Conservation (phyloP, 2,888 invertebrate genomes). For the Tridacna crocea region DNA sequence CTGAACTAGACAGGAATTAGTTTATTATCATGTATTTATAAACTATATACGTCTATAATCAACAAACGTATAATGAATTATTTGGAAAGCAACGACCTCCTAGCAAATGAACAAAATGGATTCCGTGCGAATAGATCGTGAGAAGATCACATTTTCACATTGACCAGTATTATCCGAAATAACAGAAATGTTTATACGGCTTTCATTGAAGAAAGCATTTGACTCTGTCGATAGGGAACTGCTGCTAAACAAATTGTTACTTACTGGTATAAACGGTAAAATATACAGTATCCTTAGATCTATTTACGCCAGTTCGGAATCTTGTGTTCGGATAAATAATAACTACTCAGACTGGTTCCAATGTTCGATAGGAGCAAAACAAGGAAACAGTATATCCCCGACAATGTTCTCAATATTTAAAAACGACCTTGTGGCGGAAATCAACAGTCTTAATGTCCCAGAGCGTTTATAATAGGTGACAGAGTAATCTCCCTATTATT, state of each 20-base stretch:
- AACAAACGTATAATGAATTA: no score
- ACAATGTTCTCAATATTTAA: no score
- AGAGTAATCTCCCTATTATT: no score
- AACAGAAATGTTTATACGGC: slow-evolving; percentile 21
- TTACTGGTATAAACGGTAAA: no score
- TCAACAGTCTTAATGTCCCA: no score
- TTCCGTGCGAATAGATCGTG: slow-evolving; percentile 40
- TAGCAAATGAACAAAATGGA: slow-evolving; percentile 51
- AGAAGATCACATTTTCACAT: slow-evolving; percentile 45
- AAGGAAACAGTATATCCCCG: slow-evolving; percentile 33
- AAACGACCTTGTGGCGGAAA: no score
- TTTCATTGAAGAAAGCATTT: slow-evolving; percentile 28
- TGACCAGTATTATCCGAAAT: slow-evolving; percentile 34
- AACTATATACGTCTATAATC: no score
- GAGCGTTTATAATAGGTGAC: no score
- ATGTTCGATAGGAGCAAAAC: slow-evolving; percentile 25
- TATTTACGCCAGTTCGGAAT: background rate
- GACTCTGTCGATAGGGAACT: slow-evolving; percentile 40
- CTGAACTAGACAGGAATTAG: no score
- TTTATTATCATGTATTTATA: no score
- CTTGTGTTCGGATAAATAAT: slow-evolving; percentile 31
- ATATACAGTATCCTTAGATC: slow-evolving; percentile 14
- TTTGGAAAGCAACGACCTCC: no score
- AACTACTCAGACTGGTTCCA: slow-evolving; percentile 40
- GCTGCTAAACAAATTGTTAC: slow-evolving; percentile 46